These are phyloP conservation scores for Neodiprion virginianus DNA, from an alignment of 1,140 invertebrate genomes.

Conservation along the genomic window DNA sequence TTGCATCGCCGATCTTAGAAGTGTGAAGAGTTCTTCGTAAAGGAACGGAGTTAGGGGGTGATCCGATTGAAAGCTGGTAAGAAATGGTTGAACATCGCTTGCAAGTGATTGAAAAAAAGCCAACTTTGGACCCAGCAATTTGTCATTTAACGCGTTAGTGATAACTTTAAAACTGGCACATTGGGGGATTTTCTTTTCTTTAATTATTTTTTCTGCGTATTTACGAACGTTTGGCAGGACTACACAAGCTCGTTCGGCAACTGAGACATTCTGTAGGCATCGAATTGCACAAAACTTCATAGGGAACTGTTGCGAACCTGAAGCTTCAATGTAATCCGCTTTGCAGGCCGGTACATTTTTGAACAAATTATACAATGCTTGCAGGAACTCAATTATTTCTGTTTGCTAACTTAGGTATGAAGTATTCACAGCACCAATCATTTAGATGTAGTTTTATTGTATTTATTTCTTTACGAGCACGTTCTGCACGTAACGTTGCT, in stretches of 20 bases:
- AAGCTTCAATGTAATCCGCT: conserved; percentile 22
- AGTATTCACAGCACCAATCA: too few relatives aligned
- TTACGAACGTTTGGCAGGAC: conserved; percentile 27
- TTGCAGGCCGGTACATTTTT: conserved; percentile 31
- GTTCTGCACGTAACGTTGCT: too few relatives aligned
- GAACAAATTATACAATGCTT: conserved; percentile 31
- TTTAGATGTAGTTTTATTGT: too few relatives aligned
- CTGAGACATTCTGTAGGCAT: conserved; percentile 29
- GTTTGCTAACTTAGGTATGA: too few relatives aligned
- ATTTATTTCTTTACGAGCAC: too few relatives aligned
- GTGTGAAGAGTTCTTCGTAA: conserved; percentile 15
- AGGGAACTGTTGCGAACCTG: conserved; percentile 26
- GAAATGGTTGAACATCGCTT: conserved; percentile 30
- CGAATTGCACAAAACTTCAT: conserved; percentile 30
- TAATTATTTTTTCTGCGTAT: conserved; percentile 18
- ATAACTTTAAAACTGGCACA: conserved; percentile 26
- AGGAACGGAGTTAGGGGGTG: conserved; percentile 29
- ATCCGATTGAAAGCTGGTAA: conserved; percentile 30
- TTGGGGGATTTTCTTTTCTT: conserved; percentile 17
- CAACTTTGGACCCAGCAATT: conserved; percentile 28
- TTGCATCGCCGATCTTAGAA: conserved; percentile 17
- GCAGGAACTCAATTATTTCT: conserved; percentile 20
- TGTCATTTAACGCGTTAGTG: conserved; percentile 22
- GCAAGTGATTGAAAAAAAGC: conserved; percentile 30
- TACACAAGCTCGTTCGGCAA: conserved; percentile 25